Conservation (phyloP, 2,113 vertebrate species). For the Cyprichromis sp. region DNA sequence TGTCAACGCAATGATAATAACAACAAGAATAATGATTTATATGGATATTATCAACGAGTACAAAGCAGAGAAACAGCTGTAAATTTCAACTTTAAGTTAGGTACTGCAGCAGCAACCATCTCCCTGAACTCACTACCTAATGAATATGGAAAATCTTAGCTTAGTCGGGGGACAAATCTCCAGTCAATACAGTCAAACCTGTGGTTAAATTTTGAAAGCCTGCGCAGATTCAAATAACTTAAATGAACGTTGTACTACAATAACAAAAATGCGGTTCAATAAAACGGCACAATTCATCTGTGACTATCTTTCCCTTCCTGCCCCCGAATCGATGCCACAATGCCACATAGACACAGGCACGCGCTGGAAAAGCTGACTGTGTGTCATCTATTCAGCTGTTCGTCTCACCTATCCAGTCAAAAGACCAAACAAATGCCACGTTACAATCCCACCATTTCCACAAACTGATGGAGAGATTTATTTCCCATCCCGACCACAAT, state of each 20-base stretch:
- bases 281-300: background rate
- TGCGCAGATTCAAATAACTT: slow-evolving; percentile 6
- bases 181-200: slow-evolving; percentile 1
- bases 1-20: slow-evolving; percentile 17
- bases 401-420: slow-evolving; percentile 55
- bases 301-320: slow-evolving; percentile 1
- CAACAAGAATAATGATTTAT: slow-evolving; percentile 32
- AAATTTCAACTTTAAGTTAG: slow-evolving; percentile 29
- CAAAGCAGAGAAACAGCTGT: background rate
- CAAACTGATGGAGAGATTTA: slow-evolving; percentile 48
- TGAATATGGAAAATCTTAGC: slow-evolving; percentile 8
- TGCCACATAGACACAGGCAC: slow-evolving; percentile 31
- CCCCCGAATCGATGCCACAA: background rate
- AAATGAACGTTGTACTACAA: slow-evolving; percentile 7
- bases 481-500: slow-evolving; percentile 50
- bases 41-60: slow-evolving; percentile 4
- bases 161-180: slow-evolving; percentile 5
- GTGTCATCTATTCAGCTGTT: slow-evolving; percentile 35
- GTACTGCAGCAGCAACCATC: slow-evolving; percentile 9
- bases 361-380: slow-evolving; percentile 45
- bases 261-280: slow-evolving; percentile 12
- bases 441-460: slow-evolving; percentile 45
- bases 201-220: slow-evolving; percentile 16
- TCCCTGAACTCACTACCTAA: slow-evolving; percentile 29
- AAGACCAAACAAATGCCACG: slow-evolving; percentile 56